phyloP scores from a whole-genome alignment of 2,113 vertebrate genomes.

The Panurus biarmicus region DNA sequence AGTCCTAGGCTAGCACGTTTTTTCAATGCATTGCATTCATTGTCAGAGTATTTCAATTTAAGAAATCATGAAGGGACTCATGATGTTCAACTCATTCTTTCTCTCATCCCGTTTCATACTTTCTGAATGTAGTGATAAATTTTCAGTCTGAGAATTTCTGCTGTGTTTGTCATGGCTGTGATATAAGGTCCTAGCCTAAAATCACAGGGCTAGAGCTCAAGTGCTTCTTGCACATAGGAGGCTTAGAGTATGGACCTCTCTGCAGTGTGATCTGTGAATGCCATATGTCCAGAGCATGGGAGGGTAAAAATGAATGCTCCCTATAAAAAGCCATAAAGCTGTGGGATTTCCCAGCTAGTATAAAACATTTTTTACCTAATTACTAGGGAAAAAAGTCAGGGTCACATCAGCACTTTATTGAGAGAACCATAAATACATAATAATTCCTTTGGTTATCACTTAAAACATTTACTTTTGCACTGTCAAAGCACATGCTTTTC shows the following conservation, averaged over 20 bases:
- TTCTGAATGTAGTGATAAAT: not conserved
- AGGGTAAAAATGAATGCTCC: not conserved
- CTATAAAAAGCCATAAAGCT: not conserved
- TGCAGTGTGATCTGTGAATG: not conserved
- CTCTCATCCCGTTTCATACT: not conserved
- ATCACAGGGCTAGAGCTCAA: not conserved
- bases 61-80: not conserved
- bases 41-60: not conserved
- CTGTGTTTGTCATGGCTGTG: not conserved
- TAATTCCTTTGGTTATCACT: not conserved
- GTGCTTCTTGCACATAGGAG: not conserved
- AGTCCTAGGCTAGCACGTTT: not conserved
- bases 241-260: not conserved
- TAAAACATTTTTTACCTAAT: not conserved
- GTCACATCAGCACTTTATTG: not conserved
- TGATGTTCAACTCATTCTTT: not conserved
- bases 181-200: not conserved
- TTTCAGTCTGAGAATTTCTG: not conserved
- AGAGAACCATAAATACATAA: not conserved
- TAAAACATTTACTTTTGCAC: not conserved
- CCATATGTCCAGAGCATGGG: not conserved
- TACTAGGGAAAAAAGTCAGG: not conserved
- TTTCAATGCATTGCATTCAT: not conserved
- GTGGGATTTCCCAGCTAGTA: not conserved
- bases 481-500: not conserved